Evolutionary conservation across 2,797 vertebrate species (phyloP).

Genomic region (Masticophis lateralis): DNA sequence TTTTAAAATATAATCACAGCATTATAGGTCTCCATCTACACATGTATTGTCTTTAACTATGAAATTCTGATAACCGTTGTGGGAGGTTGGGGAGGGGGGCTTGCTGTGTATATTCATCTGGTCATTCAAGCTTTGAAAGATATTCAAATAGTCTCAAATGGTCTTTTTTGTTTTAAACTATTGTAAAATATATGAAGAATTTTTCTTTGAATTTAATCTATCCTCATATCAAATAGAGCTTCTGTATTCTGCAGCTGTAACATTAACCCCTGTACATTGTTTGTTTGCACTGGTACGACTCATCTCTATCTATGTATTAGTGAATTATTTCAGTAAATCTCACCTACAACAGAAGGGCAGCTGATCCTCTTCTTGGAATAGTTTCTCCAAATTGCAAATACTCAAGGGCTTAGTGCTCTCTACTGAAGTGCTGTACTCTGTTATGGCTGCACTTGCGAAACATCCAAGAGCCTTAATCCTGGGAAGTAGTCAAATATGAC

Average conservation of each 20-base stretch:
- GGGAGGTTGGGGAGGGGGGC: background rate
- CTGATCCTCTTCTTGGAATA: background rate
- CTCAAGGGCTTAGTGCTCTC: conserved; percentile 50
- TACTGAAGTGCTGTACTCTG: conserved; percentile 8
- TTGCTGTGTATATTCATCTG: background rate
- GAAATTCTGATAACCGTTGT: background rate
- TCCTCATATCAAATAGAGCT: background rate
- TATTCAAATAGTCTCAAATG: background rate
- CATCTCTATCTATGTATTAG: background rate
- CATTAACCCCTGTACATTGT: fast-evolving
- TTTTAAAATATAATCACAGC: background rate
- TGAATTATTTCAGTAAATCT: background rate
- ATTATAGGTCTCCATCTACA: background rate
- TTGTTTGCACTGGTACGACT: background rate
- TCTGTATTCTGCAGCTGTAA: background rate
- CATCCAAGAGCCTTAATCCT: conserved; percentile 28
- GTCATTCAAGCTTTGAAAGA: background rate
- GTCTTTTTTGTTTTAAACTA: background rate
- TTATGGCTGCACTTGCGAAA: background rate
- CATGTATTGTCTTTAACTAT: background rate
- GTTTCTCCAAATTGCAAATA: conserved; percentile 39
- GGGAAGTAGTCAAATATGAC: conserved; percentile 39
- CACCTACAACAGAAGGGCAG: conserved; percentile 14
- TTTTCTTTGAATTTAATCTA: background rate
- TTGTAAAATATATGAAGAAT: background rate